Percentiles rank a stretch among this genome's conserved stretches.
Conservation (phyloP, 2,113 vertebrate genomes). For the Jacana jacana region DNA sequence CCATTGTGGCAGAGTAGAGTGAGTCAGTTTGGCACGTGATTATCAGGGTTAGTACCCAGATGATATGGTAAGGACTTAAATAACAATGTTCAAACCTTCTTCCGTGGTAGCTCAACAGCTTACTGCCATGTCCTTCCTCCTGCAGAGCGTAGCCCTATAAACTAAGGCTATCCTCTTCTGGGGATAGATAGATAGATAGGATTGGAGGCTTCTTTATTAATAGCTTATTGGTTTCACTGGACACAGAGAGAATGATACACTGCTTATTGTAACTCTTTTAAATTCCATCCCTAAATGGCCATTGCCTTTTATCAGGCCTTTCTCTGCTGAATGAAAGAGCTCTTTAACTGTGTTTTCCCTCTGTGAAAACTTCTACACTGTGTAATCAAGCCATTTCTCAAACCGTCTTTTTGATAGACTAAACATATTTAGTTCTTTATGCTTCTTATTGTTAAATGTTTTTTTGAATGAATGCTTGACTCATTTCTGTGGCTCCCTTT, state of each 20-base stretch:
- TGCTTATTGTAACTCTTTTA: neutral
- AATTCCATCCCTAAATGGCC: neutral
- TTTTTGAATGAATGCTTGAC: neutral
- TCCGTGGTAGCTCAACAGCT: neutral
- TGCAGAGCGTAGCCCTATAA: neutral
- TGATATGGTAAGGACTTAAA: neutral
- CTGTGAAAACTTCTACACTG: constrained; percentile 20
- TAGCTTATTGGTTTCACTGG: neutral
- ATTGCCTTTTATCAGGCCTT: neutral
- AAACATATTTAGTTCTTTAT: constrained; percentile 11
- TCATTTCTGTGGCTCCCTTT: neutral
- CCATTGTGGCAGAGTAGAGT: neutral
- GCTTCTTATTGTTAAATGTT: neutral
- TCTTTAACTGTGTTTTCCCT: neutral
- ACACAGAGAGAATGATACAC: neutral
- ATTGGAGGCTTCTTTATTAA: neutral
- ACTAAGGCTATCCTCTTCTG: neutral
- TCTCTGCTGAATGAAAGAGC: constrained; percentile 24
- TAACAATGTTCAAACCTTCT: neutral
- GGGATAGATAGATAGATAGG: neutral
- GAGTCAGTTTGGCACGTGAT: neutral
- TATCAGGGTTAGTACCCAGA: neutral
- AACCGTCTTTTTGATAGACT: constrained; percentile 24
- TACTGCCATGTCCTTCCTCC: neutral
- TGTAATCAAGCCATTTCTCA: constrained; percentile 32